A percentile compares a stretch with the other conserved stretches of the same genome.
phyloP scores from a whole-genome alignment of 2,797 vertebrate genomes.

The Phoxinus dragarum region DNA sequence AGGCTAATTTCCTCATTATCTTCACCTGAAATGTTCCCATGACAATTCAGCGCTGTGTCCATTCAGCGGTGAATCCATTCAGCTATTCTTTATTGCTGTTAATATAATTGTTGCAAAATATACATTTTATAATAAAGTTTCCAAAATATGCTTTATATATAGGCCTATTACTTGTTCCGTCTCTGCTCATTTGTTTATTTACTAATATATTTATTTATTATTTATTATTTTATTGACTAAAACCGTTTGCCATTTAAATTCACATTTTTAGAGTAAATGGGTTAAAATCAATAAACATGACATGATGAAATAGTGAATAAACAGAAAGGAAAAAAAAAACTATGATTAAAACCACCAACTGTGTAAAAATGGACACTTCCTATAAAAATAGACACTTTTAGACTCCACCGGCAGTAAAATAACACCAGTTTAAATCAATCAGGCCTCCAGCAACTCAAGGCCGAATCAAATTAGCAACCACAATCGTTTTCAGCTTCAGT shows the following conservation, averaged over 20 bases:
- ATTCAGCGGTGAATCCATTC: no score
- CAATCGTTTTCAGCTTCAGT: constrained; percentile 20
- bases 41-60: no score
- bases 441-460: constrained; percentile 10
- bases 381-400: constrained; percentile 4
- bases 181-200: no score
- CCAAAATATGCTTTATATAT: no score
- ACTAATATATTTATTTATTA: background rate
- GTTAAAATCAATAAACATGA: background rate
- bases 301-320: background rate
- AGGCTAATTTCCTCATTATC: no score
- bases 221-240: background rate
- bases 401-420: background rate
- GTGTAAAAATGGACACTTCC: background rate
- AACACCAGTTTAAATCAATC: constrained; percentile 16
- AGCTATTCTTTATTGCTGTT: no score
- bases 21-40: no score
- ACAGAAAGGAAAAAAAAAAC: background rate
- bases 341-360: background rate
- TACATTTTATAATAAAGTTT: no score
- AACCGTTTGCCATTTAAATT: background rate
- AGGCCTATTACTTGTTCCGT: no score
- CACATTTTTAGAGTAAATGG: background rate
- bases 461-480: constrained; percentile 11
- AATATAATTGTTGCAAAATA: no score